Evolutionary conservation across 2,888 invertebrate genomes (phyloP), one percentile per base, ranked within the genome.

Genomic region (Drosophila mettleri): DNA sequence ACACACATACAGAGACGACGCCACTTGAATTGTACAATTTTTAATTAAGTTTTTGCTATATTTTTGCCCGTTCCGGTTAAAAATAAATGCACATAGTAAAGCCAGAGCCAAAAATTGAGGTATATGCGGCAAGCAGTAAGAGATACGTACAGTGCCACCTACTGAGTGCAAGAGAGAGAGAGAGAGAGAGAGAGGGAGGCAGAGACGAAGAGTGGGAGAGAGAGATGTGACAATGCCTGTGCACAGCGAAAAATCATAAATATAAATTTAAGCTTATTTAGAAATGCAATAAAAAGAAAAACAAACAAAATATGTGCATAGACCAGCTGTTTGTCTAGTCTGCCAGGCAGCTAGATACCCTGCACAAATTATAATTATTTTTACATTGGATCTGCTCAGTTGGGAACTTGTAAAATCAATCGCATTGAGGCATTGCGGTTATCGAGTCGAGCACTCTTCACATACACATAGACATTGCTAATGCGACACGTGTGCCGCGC

Each of bases 211-310:
- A 9, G 12, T 12, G 34, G 27, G n/a, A 6, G 29, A 2, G 9
- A 9, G 10, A 18, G 9, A 52, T 64, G 54, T 51, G 69, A 68
- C 60, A 69, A 45, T 46, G 38, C 18, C 38, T 34, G 61, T 20
- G 59, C 31, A 48, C 8, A 41, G 38, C 46, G n/a, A 43, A 68
- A 68, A 52, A 80, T 71, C 78, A 77, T 74, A 79, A 70, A 86
- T 76, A 86, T 72, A 81, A 71, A 69, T 78, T 76, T 69, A 78
- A 86, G 76, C 84, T 78, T 69, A 81, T 85, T 80, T 82, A 73
- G 69, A 67, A 65, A 52, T 74, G 55, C 12, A 45, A 52, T 18
- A 31, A 41, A 51, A 57, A 41, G n/a, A 27, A 74, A 74, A 52
- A 54, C 29, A 63, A 55, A 62, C 49, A 48, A 39, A 22, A 14